Conservation (phyloP, 2,888 invertebrate genomes). For the Mellilla xanthometata region DNA sequence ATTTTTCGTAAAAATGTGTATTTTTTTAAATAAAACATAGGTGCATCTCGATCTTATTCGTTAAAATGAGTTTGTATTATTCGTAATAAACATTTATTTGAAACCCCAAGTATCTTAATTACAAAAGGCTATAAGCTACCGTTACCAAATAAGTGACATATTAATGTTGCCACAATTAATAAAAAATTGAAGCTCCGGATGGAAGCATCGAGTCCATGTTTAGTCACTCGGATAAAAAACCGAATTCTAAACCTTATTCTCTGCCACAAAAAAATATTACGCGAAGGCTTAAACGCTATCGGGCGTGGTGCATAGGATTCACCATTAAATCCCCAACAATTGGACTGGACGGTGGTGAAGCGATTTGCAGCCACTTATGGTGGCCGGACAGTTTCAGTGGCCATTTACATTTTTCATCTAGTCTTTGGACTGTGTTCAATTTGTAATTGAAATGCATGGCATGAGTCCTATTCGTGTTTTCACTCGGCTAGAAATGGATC, state of each 20-base stretch:
- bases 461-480: constrained; percentile 4
- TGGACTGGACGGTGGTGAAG: constrained; percentile 43
- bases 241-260: neutral
- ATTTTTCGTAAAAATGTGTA: too few species aligned
- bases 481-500: constrained; percentile 1
- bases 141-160: too few species aligned
- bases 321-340: constrained; percentile 49
- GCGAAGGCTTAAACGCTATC: constrained; percentile 17
- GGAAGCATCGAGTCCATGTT: too few species aligned
- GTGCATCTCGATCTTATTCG: too few species aligned
- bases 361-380: constrained; percentile 54
- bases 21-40: too few species aligned
- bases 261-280: constrained; percentile 8
- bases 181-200: too few species aligned
- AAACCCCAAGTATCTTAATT: too few species aligned
- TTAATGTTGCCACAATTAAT: too few species aligned
- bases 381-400: constrained; percentile 42
- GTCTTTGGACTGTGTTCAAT: constrained; percentile 37
- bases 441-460: constrained; percentile 22
- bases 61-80: too few species aligned
- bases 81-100: too few species aligned
- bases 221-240: too few species aligned
- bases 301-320: constrained; percentile 38
- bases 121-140: too few species aligned
- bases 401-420: constrained; percentile 50